Evolutionary conservation across 1,140 invertebrate species (phyloP).

Genomic region (Drosophila subobscura): DNA sequence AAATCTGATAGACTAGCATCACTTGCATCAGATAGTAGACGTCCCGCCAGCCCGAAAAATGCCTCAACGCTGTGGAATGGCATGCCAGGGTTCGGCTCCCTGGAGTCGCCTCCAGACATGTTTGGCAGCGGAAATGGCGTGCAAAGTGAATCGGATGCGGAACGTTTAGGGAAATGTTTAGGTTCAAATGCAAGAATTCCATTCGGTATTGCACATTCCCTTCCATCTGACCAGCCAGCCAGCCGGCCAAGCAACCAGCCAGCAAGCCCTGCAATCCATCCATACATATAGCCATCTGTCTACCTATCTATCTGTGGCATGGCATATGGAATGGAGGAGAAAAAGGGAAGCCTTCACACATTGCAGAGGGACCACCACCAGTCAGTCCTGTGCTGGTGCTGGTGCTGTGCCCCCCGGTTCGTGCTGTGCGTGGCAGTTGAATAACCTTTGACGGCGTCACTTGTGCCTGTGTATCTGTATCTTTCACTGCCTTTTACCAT

Average conservation of each 20-base stretch:
- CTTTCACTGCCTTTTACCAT: conserved; percentile 9
- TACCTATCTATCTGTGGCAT: conserved; percentile 44
- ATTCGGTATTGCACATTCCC: conserved; percentile 38
- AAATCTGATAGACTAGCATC: too few relatives aligned
- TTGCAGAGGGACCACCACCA: conserved; percentile 10
- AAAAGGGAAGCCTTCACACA: conserved; percentile 27
- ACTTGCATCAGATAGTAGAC: too few relatives aligned
- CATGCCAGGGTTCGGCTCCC: conserved; percentile 21
- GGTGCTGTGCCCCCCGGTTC: conserved; percentile 5
- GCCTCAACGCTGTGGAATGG: too few relatives aligned
- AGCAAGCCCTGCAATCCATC: conserved; percentile 1
- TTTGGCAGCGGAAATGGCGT: conserved; percentile 72
- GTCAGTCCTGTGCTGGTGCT: conserved; percentile 16
- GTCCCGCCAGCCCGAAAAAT: too few relatives aligned
- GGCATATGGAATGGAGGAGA: conserved; percentile 34
- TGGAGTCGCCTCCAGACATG: conserved; percentile 46
- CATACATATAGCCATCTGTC: conserved; percentile 24
- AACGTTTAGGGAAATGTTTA: conserved; percentile 74
- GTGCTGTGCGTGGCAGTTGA: conserved; percentile 64
- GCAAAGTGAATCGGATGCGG: conserved; percentile 76
- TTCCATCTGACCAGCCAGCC: background rate
- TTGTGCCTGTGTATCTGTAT: conserved; percentile 49
- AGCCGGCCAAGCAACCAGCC: background rate
- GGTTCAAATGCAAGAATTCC: conserved; percentile 76
- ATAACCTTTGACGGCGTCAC: conserved; percentile 66